phyloP scores from a whole-genome alignment of 2,888 invertebrate genomes.

The Rambutsinella grinnellia region DNA sequence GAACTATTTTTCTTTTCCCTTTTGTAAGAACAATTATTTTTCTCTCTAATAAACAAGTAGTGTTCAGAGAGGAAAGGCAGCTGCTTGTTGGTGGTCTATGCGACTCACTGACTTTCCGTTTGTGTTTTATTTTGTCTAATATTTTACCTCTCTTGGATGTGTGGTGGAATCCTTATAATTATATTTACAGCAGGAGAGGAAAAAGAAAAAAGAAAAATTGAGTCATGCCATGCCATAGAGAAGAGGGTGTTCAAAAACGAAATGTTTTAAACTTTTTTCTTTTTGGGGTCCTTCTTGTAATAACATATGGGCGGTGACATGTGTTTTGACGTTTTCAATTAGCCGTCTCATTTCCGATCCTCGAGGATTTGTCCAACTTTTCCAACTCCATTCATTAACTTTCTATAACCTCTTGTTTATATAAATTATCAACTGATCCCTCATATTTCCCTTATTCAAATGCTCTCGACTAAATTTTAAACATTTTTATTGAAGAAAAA shows the following conservation, averaged over 20 bases:
- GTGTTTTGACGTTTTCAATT: constrained; percentile 65
- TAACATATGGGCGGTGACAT: constrained; percentile 63
- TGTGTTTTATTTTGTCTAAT: constrained; percentile 12
- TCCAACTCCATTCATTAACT: too few species aligned
- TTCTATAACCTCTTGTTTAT: too few species aligned
- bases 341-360: constrained; percentile 63
- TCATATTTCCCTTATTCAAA: too few species aligned
- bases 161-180: too few species aligned
- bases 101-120: constrained; percentile 15
- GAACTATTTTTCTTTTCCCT: too few species aligned
- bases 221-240: not conserved
- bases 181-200: too few species aligned
- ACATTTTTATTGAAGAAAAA: too few species aligned
- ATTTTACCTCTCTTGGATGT: not conserved
- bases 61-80: not conserved
- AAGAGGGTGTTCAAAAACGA: too few species aligned
- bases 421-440: too few species aligned
- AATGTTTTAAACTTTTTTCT: not conserved
- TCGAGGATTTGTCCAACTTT: too few species aligned
- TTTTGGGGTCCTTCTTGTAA: constrained; percentile 30
- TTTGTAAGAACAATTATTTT: not conserved
- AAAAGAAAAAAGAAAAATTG: too few species aligned
- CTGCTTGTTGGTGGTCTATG: constrained; percentile 44
- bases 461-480: too few species aligned
- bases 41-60: not conserved